Evolutionary conservation across 2,888 invertebrate species (phyloP).

Genomic region (Luperina testacea): DNA sequence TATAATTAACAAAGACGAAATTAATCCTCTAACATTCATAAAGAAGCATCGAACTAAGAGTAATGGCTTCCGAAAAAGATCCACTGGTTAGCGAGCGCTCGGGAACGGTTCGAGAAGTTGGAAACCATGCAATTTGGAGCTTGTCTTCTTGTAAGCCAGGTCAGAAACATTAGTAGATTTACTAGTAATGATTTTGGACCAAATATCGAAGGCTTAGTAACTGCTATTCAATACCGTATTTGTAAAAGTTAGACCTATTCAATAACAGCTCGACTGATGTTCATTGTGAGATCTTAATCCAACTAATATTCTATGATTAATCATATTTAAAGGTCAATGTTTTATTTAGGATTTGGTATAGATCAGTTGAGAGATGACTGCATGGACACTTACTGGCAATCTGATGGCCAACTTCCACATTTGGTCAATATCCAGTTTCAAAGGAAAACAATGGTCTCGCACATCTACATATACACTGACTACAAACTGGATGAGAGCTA

Average conservation of each 20-base stretch:
- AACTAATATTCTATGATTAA: background rate
- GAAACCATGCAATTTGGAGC: slow-evolving; percentile 98
- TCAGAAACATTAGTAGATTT: slow-evolving; percentile 72
- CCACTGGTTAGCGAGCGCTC: slow-evolving; percentile 87
- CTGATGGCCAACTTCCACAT: slow-evolving; percentile 99
- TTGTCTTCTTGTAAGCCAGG: slow-evolving; percentile 99
- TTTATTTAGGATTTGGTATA: slow-evolving; percentile 96
- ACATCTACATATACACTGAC: slow-evolving; percentile 99
- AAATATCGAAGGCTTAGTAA: background rate
- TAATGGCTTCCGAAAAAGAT: slow-evolving; percentile 86
- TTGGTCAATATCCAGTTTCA: slow-evolving; percentile 99
- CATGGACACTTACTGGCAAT: slow-evolving; percentile 99
- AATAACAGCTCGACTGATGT: background rate
- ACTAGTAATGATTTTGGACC: background rate
- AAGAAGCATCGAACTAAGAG: background rate
- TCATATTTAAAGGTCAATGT: slow-evolving; percentile 2
- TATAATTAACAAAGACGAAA: background rate
- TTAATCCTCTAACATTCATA: background rate
- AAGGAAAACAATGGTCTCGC: slow-evolving; percentile 97
- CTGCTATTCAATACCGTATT: background rate
- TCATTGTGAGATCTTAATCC: background rate
- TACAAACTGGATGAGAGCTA: slow-evolving; percentile 99
- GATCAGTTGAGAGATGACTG: slow-evolving; percentile 98
- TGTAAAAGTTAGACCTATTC: background rate
- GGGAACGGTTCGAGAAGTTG: slow-evolving; percentile 93